Evolutionary conservation across 1,140 invertebrate species (phyloP).

Genomic region (Conus betulinus): DNA sequence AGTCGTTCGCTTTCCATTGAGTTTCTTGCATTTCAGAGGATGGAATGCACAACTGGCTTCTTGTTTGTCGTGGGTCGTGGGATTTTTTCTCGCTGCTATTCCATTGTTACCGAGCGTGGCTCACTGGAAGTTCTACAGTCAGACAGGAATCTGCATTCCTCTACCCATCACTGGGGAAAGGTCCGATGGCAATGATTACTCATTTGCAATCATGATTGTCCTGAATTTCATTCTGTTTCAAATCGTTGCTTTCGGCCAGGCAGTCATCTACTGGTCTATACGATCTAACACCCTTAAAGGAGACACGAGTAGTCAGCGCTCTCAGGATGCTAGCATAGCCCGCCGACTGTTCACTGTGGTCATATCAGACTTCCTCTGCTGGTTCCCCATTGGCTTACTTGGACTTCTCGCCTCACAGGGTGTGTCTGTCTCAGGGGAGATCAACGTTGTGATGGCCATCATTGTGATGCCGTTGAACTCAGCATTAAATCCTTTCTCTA

Average conservation of each 20-base stretch:
- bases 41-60: background rate
- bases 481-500: background rate
- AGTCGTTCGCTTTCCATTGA: background rate
- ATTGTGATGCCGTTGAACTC: background rate
- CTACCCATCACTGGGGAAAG: background rate
- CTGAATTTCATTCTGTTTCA: background rate
- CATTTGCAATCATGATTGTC: background rate
- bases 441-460: background rate
- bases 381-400: background rate
- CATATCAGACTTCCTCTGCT: background rate
- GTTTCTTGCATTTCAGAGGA: background rate
- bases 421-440: background rate
- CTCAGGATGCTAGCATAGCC: background rate
- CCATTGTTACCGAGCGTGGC: background rate
- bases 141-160: background rate
- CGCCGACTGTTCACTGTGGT: background rate
- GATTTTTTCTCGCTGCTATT: background rate
- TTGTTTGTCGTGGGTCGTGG: background rate
- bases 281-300: background rate
- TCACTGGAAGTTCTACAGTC: conserved; percentile 1
- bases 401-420: background rate
- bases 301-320: background rate
- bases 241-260: background rate
- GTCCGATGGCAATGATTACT: background rate
- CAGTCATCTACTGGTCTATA: background rate